Conservation (phyloP, 2,113 vertebrate species). For the Sigmodon hispidus region DNA sequence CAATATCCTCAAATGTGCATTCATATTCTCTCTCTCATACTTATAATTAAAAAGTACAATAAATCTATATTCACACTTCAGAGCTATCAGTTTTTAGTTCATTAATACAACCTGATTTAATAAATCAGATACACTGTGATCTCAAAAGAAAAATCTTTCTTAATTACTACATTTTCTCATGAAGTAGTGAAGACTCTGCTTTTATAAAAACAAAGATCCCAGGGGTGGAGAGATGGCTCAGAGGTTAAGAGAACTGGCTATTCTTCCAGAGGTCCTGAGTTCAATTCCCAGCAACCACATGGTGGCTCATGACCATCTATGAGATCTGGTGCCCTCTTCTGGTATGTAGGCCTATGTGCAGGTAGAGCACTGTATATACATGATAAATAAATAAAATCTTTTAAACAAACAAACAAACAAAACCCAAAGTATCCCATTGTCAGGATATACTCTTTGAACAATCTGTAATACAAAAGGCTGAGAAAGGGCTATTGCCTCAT, state of each 20-base stretch:
- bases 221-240: too few relatives aligned
- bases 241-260: too few relatives aligned
- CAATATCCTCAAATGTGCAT: neutral
- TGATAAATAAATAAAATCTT: too few relatives aligned
- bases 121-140: conserved; percentile 1
- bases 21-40: neutral
- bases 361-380: too few relatives aligned
- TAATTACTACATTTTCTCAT: neutral
- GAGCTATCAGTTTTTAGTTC: neutral
- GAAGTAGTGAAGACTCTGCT: neutral
- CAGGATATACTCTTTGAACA: neutral
- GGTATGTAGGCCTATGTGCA: too few relatives aligned
- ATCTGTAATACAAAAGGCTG: neutral
- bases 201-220: neutral
- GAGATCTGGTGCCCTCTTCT: too few relatives aligned
- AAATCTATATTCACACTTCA: neutral
- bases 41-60: neutral
- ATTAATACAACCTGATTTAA: neutral
- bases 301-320: too few relatives aligned
- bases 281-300: too few relatives aligned
- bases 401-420: too few relatives aligned
- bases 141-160: neutral
- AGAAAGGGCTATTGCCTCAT: neutral
- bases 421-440: neutral
- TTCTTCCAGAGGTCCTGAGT: too few relatives aligned